These are phyloP conservation scores for Speoplatyrhinus poulsoni DNA, from an alignment of 2,113 vertebrate genomes.

Conservation along the genomic window DNA sequence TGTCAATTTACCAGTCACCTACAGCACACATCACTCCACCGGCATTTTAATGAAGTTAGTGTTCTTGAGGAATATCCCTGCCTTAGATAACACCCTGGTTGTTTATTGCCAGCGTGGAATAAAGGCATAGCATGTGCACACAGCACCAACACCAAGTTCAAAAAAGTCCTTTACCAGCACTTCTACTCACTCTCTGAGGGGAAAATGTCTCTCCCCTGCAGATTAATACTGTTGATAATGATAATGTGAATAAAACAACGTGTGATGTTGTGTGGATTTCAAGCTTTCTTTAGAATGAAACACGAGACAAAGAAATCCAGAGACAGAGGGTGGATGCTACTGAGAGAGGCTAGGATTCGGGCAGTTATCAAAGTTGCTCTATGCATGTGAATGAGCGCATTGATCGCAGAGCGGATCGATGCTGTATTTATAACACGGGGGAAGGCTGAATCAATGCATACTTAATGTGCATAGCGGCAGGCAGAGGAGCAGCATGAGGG, in stretches of 20 bases:
- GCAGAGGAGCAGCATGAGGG: conserved; percentile 58
- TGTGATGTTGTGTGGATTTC: conserved; percentile 44
- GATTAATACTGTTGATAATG: conserved; percentile 16
- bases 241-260: conserved; percentile 41
- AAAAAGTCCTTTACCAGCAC: neutral
- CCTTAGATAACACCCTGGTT: conserved; percentile 1
- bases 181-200: neutral
- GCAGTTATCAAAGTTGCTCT: conserved; percentile 82
- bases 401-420: conserved; percentile 81
- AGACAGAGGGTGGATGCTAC: conserved; percentile 75
- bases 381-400: conserved; percentile 91
- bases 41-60: conserved; percentile 9
- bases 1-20: neutral
- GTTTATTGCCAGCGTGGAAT: neutral
- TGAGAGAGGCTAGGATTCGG: conserved; percentile 79
- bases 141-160: neutral
- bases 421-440: conserved; percentile 79
- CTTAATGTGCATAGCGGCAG: conserved; percentile 74
- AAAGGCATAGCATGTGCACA: neutral
- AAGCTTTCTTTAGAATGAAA: conserved; percentile 20
- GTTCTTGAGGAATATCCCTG: neutral
- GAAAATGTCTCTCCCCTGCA: neutral
- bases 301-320: conserved; percentile 23
- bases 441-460: conserved; percentile 79
- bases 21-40: neutral